A percentile compares a stretch with the other conserved stretches of the same genome.
Evolutionary conservation across 2,888 invertebrate species (phyloP).

Genomic region (Brachypalpus laphriformis): DNA sequence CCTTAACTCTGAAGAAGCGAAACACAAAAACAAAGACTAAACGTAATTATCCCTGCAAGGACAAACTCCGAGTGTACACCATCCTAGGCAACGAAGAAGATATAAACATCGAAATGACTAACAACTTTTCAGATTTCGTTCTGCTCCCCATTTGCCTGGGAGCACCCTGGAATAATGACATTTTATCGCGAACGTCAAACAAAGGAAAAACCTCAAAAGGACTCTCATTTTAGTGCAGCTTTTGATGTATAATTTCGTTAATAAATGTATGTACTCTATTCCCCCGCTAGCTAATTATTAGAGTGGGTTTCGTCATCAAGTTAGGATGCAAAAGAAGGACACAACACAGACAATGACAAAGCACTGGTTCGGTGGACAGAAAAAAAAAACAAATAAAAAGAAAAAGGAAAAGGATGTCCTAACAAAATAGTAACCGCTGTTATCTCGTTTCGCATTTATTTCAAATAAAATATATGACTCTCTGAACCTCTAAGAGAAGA

Average conservation of each 20-base stretch:
- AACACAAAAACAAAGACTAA: neutral
- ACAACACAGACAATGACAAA: constrained; percentile 19
- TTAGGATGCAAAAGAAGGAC: constrained; percentile 21
- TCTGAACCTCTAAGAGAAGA: constrained; percentile 6
- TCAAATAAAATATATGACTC: neutral
- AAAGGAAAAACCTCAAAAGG: constrained; percentile 42
- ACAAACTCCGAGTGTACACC: neutral
- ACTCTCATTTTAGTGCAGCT: constrained; percentile 49
- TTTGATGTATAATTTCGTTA: constrained; percentile 61
- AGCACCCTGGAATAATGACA: constrained; percentile 52
- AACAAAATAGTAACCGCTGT: neutral
- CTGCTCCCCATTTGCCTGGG: constrained; percentile 17
- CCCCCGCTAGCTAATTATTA: constrained; percentile 45
- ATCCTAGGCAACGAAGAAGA: constrained; percentile 4
- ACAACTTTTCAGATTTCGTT: constrained; percentile 49
- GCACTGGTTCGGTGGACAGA: neutral
- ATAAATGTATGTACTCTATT: constrained; percentile 19
- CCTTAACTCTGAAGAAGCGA: neutral
- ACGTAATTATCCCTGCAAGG: constrained; percentile 6
- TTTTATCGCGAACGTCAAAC: constrained; percentile 53
- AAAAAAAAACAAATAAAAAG: neutral
- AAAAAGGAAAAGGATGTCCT: too few species aligned
- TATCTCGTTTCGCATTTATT: neutral
- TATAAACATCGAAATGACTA: constrained; percentile 38
- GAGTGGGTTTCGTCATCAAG: constrained; percentile 27